Evolutionary conservation across 2,113 vertebrate species (phyloP).

Genomic region (Nesospiza acunhae): DNA sequence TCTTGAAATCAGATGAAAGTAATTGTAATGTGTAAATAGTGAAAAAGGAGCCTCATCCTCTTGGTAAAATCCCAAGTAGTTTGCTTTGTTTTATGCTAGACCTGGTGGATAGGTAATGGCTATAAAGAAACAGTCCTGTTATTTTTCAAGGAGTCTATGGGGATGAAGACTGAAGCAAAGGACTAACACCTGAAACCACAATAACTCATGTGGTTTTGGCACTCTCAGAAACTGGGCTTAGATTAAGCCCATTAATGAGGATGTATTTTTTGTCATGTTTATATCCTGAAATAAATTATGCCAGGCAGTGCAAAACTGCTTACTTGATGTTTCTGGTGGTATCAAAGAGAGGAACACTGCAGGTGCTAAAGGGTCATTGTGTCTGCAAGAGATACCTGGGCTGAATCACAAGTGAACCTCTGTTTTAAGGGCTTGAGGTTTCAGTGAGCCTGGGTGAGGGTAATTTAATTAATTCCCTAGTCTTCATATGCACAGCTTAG

Average conservation of each 20-base stretch:
- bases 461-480: neutral
- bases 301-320: neutral
- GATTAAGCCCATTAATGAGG: neutral
- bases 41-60: neutral
- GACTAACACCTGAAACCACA: neutral
- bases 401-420: neutral
- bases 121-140: neutral
- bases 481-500: neutral
- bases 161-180: neutral
- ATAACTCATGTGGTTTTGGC: neutral
- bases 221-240: neutral
- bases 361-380: neutral
- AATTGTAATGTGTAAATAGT: neutral
- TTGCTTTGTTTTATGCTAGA: neutral
- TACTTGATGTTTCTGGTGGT: neutral
- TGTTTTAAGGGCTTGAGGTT: neutral
- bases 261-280: neutral
- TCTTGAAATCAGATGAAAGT: neutral
- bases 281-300: neutral
- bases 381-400: neutral
- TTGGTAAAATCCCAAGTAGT: neutral
- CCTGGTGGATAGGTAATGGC: neutral
- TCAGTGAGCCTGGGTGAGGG: neutral
- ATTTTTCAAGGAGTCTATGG: neutral
- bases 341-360: neutral